Evolutionary conservation across 2,797 vertebrate species (phyloP).

Genomic region (Gymnoscopelus microlampas): DNA sequence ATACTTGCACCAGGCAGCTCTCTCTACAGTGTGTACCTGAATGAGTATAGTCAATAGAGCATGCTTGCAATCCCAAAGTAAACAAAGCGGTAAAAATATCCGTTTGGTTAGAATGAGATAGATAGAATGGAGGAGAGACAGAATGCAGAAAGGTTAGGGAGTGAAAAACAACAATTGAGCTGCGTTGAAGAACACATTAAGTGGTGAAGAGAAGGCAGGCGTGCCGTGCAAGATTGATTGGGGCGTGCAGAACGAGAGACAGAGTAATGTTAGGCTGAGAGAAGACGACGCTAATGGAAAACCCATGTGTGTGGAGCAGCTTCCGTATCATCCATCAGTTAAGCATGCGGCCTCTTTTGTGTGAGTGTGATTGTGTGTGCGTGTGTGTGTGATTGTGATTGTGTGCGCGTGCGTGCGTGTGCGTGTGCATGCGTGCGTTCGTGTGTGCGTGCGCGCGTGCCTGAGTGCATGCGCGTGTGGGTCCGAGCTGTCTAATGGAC

Average conservation of each 20-base stretch:
- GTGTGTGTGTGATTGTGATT: slow-evolving; percentile 1
- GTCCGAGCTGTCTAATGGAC: slow-evolving; percentile 58
- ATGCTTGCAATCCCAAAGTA: too few relatives aligned
- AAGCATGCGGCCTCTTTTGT: slow-evolving; percentile 36
- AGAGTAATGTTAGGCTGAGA: slow-evolving; percentile 33
- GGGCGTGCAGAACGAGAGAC: slow-evolving; percentile 35
- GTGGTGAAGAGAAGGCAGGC: slow-evolving; percentile 8
- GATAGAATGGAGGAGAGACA: not conserved
- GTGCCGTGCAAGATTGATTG: slow-evolving; percentile 40
- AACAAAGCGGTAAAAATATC: too few relatives aligned
- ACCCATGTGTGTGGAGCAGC: slow-evolving; percentile 47
- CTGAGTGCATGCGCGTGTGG: slow-evolving; percentile 3
- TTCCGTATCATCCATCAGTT: slow-evolving; percentile 60
- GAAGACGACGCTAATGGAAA: slow-evolving; percentile 64
- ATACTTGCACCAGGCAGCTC: too few relatives aligned
- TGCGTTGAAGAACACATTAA: not conserved
- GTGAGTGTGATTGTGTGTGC: not conserved
- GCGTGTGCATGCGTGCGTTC: not conserved
- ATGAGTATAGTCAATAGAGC: too few relatives aligned
- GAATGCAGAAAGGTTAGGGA: not conserved
- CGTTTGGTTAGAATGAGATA: too few relatives aligned
- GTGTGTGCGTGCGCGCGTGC: slow-evolving; percentile 1
- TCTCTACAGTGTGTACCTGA: too few relatives aligned
- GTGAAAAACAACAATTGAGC: not conserved
- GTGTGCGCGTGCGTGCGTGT: slow-evolving; percentile 14